These are phyloP conservation scores for Pycnomerus fuliginosus DNA, from an alignment of 2,888 invertebrate genomes.

Conservation along the genomic window DNA sequence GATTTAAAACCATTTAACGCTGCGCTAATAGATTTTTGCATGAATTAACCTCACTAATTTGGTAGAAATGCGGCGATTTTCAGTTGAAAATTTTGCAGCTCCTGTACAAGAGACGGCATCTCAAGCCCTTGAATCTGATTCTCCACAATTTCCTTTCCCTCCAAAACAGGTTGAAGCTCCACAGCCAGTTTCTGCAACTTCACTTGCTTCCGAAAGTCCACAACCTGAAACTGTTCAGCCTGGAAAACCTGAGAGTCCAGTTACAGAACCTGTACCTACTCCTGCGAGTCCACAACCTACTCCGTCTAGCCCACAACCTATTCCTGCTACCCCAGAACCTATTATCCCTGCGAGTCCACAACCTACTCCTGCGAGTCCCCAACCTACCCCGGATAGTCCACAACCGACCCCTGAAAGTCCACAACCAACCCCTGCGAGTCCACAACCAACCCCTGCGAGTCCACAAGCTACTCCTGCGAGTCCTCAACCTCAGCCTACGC, in stretches of 20 bases:
- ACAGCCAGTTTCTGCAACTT: slow-evolving; percentile 6
- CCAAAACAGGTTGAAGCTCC: not conserved
- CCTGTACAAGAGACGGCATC: not conserved
- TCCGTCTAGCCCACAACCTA: not conserved
- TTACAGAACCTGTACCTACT: slow-evolving; percentile 10
- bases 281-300: slow-evolving; percentile 27
- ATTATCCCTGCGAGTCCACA: slow-evolving; percentile 20
- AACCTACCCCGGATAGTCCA: slow-evolving; percentile 11
- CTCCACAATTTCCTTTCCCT: not conserved
- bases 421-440: slow-evolving; percentile 5
- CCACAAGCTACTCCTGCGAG: not conserved
- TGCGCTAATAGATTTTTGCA: not conserved
- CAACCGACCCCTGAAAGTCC: slow-evolving; percentile 11
- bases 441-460: slow-evolving; percentile 2
- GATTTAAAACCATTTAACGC: not conserved
- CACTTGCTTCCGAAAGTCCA: slow-evolving; percentile 7
- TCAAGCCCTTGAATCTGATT: not conserved
- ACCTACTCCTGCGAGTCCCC: slow-evolving; percentile 8
- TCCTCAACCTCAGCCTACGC: not conserved
- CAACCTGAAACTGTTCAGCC: slow-evolving; percentile 7
- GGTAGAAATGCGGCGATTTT: no score
- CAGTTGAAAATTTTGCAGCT: not conserved
- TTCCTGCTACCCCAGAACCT: slow-evolving; percentile 28
- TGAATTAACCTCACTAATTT: no score
- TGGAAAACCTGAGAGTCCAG: slow-evolving; percentile 8